phyloP scores from a whole-genome alignment of 2,113 vertebrate species.

The Vidua macroura region DNA sequence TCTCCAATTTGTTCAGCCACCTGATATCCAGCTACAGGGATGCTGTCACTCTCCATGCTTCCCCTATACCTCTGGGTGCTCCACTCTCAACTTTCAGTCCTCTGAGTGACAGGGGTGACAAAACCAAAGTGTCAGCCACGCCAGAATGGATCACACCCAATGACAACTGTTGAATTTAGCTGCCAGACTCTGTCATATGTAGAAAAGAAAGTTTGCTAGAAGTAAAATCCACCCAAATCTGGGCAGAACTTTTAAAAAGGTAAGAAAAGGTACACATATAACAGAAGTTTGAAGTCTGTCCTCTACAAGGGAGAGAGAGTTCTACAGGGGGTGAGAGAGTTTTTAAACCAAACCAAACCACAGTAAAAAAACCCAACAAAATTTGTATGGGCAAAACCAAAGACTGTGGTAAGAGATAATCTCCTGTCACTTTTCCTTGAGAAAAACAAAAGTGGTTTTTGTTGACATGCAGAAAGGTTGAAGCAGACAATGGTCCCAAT shows the following conservation, averaged over 20 bases:
- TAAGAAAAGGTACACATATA: background rate
- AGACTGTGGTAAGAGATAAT: background rate
- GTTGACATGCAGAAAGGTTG: background rate
- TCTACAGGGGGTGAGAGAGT: background rate
- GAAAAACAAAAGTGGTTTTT: background rate
- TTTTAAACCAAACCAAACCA: background rate
- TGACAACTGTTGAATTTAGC: background rate
- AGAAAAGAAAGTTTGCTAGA: background rate
- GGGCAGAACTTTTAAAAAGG: background rate
- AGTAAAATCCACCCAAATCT: background rate
- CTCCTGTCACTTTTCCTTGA: background rate
- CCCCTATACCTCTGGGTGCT: background rate
- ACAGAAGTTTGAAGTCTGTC: background rate
- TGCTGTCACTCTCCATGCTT: background rate
- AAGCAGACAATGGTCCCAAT: background rate
- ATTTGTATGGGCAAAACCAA: background rate
- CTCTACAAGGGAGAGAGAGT: background rate
- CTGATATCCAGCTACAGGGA: background rate
- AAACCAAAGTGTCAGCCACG: background rate
- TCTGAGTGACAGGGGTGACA: background rate
- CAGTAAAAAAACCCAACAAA: background rate
- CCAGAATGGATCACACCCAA: background rate
- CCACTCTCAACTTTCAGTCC: background rate
- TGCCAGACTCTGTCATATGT: background rate
- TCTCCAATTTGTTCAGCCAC: background rate